phyloP scores from a whole-genome alignment of 2,888 invertebrate species.

The Bibio marci region DNA sequence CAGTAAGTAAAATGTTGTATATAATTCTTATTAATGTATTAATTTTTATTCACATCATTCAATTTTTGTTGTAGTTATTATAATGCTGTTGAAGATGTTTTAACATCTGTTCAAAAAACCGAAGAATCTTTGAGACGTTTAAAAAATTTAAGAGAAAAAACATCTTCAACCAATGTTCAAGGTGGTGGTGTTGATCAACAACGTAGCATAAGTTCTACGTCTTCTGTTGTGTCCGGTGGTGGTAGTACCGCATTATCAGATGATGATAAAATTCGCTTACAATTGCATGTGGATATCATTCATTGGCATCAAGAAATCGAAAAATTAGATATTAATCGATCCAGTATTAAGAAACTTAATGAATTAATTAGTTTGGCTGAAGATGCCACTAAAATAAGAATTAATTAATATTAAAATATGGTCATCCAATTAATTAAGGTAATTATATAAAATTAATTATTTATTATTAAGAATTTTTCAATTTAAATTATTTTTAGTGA shows the following conservation, averaged over 20 bases:
- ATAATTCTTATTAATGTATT: neutral
- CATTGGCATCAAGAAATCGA: slow-evolving; percentile 48
- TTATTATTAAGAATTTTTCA: too few species aligned
- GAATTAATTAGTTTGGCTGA: slow-evolving; percentile 44
- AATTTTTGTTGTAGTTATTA: slow-evolving; percentile 35
- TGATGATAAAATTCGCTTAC: slow-evolving; percentile 86
- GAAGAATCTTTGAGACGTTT: slow-evolving; percentile 84
- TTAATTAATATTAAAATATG: slow-evolving; percentile 1
- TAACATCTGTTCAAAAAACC: slow-evolving; percentile 86
- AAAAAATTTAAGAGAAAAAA: slow-evolving; percentile 60
- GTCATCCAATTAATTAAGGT: too few species aligned
- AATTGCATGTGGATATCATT: slow-evolving; percentile 71
- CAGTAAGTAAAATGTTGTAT: slow-evolving; percentile 27
- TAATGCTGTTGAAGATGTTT: slow-evolving; percentile 64
- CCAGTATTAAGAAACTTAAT: slow-evolving; percentile 38
- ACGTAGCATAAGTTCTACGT: too few species aligned
- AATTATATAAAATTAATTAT: too few species aligned
- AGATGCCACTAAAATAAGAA: slow-evolving; percentile 35
- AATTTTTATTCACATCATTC: neutral
- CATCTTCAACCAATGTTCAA: slow-evolving; percentile 17
- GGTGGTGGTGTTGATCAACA: slow-evolving; percentile 13
- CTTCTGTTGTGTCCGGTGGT: too few species aligned
- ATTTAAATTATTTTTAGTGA: too few species aligned
- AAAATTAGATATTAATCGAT: slow-evolving; percentile 35
- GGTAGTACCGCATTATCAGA: slow-evolving; percentile 39